A percentile compares a stretch with the other conserved stretches of the same genome.
phyloP scores from a whole-genome alignment of 2,113 vertebrate species.

The Gyps fulvus region DNA sequence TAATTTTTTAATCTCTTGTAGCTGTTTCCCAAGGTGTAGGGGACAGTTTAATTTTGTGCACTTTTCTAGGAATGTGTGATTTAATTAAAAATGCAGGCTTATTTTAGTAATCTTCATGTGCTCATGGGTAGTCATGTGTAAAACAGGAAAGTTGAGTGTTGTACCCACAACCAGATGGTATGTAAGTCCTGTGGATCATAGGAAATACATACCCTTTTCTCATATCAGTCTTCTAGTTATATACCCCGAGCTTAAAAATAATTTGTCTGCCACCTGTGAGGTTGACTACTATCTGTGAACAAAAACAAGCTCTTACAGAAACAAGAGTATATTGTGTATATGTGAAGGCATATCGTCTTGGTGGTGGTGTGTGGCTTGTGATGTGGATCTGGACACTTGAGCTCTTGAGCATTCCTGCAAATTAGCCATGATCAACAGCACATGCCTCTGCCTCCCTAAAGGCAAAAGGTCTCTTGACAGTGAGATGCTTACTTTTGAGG shows the following conservation, averaged over 20 bases:
- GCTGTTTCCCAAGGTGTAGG: neutral
- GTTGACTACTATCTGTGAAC: neutral
- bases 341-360: neutral
- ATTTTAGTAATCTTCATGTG: neutral
- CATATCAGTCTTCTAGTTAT: neutral
- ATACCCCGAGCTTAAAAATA: neutral
- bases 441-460: neutral
- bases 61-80: neutral
- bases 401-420: neutral
- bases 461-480: neutral
- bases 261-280: neutral
- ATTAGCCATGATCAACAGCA: neutral
- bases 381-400: neutral
- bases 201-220: neutral
- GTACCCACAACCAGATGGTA: neutral
- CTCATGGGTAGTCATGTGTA: neutral
- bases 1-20: neutral
- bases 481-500: neutral
- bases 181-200: neutral
- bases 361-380: neutral
- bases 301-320: neutral
- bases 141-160: neutral
- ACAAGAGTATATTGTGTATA: neutral
- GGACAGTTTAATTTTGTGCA: neutral
- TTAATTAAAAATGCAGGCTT: neutral